Percentiles rank a stretch among this genome's conserved stretches.
Conservation (phyloP, 2,888 invertebrate species). For the Leucoma salicis region DNA sequence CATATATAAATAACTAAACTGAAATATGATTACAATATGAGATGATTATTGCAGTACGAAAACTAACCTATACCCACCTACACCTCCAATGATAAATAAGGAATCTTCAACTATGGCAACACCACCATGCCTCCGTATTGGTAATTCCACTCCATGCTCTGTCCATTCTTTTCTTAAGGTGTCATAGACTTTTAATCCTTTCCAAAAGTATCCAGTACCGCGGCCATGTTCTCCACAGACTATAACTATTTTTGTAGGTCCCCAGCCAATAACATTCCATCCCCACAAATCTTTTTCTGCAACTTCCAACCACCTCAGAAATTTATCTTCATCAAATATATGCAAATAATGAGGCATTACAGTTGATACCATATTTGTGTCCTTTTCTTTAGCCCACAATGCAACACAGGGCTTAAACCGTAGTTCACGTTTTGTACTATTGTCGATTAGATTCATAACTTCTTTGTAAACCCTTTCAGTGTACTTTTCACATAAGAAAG, state of each 20-base stretch:
- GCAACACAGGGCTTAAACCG: constrained; percentile 49
- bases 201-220: constrained; percentile 62
- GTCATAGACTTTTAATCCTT: constrained; percentile 64
- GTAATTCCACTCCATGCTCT: constrained; percentile 57
- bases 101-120: constrained; percentile 52
- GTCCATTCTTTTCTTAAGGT: constrained; percentile 58
- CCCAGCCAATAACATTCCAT: constrained; percentile 65
- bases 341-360: constrained; percentile 48
- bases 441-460: constrained; percentile 45
- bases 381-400: constrained; percentile 47
- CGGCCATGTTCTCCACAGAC: constrained; percentile 66
- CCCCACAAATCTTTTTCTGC: constrained; percentile 68
- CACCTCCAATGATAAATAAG: constrained; percentile 64
- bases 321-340: constrained; percentile 48
- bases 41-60: constrained; percentile 5
- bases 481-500: constrained; percentile 43
- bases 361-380: constrained; percentile 29
- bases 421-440: constrained; percentile 46
- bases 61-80: constrained; percentile 72
- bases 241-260: constrained; percentile 55
- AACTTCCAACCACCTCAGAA: constrained; percentile 60
- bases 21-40: background rate
- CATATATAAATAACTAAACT: no score
- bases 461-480: constrained; percentile 60
- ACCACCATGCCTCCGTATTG: constrained; percentile 60